These are phyloP conservation scores for Phaetusa simplex DNA, from an alignment of 2,113 vertebrate species.

Conservation along the genomic window DNA sequence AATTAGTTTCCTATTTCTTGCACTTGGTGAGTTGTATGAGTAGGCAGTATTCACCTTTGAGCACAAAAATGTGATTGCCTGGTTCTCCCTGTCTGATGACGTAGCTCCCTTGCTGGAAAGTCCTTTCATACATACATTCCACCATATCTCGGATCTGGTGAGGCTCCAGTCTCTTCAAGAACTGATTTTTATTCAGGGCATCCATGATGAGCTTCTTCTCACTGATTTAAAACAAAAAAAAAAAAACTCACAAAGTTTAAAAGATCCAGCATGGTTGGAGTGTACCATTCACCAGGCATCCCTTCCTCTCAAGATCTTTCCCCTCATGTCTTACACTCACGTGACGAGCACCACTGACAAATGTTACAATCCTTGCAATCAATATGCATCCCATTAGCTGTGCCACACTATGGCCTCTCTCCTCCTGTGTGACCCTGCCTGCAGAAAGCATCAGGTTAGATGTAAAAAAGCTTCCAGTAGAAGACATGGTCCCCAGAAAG, in stretches of 20 bases:
- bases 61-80: constrained; percentile 89
- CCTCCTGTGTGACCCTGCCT: not conserved
- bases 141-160: constrained; percentile 92
- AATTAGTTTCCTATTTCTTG: not conserved
- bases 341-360: not conserved
- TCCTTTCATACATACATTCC: constrained; percentile 92
- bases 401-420: not conserved
- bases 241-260: not conserved
- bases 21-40: not conserved
- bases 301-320: not conserved
- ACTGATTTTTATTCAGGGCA: constrained; percentile 90
- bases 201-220: constrained; percentile 90
- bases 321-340: not conserved
- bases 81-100: constrained; percentile 89
- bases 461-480: not conserved
- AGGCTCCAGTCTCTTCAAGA: constrained; percentile 87
- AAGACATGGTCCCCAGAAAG: not conserved
- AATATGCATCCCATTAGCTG: not conserved
- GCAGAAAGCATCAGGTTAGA: not conserved
- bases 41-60: constrained; percentile 80
- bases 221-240: constrained; percentile 58
- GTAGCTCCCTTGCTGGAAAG: constrained; percentile 84
- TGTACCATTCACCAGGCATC: not conserved
- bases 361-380: not conserved
- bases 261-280: not conserved